These are phyloP conservation scores for Chloropsis hardwickii DNA, from an alignment of 2,113 vertebrate genomes.

Conservation along the genomic window DNA sequence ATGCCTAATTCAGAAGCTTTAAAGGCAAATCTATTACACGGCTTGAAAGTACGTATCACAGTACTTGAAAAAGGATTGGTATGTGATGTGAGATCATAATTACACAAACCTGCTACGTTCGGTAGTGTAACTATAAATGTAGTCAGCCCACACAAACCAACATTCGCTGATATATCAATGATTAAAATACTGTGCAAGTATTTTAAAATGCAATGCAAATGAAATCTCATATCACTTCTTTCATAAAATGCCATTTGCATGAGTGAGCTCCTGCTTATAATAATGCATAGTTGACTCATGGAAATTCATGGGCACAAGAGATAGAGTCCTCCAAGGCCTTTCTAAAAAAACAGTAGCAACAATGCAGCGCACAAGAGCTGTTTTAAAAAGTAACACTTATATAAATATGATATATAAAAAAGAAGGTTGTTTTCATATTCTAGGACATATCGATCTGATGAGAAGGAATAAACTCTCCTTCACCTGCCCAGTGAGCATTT, in stretches of 20 bases:
- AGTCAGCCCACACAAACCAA: neutral
- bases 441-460: neutral
- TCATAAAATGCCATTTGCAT: neutral
- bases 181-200: neutral
- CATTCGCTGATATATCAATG: neutral
- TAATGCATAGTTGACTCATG: rapidly evolving
- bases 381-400: neutral
- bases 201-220: neutral
- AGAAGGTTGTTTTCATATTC: neutral
- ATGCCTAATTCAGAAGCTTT: neutral
- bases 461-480: neutral
- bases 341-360: neutral
- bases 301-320: neutral
- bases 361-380: neutral
- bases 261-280: neutral
- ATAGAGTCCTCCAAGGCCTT: neutral
- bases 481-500: neutral
- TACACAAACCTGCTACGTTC: neutral
- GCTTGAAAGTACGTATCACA: neutral
- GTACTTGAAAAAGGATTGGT: neutral
- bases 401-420: neutral
- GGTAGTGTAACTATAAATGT: neutral
- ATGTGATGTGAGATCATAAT: neutral
- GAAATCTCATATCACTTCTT: neutral
- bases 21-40: neutral